These are phyloP conservation scores for Cataglyphis hispanica DNA, from an alignment of 1,140 invertebrate species.

Conservation along the genomic window DNA sequence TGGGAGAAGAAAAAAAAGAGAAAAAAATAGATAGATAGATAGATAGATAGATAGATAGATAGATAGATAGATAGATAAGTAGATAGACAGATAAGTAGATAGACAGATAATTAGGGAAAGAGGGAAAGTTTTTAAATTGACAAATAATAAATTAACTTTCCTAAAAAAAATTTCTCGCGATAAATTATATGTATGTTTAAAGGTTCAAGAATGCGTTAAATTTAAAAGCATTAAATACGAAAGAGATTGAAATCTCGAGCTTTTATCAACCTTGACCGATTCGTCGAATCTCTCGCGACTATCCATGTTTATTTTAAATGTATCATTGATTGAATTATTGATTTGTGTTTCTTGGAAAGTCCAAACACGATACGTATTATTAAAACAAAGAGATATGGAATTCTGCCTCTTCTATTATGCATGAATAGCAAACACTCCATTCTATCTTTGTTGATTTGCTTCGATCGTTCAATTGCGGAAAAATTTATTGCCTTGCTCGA, in stretches of 20 bases:
- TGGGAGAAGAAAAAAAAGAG: too few relatives aligned
- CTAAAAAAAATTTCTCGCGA: background rate
- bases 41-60: too few relatives aligned
- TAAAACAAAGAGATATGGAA: slow-evolving; percentile 11
- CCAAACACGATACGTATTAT: slow-evolving; percentile 29
- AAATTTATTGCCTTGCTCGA: background rate
- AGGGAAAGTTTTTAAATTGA: background rate
- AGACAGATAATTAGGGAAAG: too few relatives aligned
- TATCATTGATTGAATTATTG: slow-evolving; percentile 54
- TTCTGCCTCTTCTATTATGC: slow-evolving; percentile 29
- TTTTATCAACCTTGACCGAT: slow-evolving; percentile 48
- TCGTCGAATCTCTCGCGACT: slow-evolving; percentile 24
- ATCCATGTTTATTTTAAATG: slow-evolving; percentile 39
- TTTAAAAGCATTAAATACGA: slow-evolving; percentile 25
- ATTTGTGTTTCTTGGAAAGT: slow-evolving; percentile 46
- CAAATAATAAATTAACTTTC: background rate
- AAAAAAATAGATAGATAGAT: too few relatives aligned
- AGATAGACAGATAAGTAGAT: too few relatives aligned
- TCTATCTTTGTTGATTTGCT: slow-evolving; percentile 38
- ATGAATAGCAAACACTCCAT: slow-evolving; percentile 13
- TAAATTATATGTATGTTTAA: background rate
- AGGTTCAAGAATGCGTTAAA: background rate
- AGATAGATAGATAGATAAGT: too few relatives aligned
- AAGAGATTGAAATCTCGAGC: background rate
- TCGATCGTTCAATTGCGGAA: background rate